Evolutionary conservation across 92 coral and sea anemone genomes (phyloP), one percentile per base, ranked within the genome.

Genomic region (Porites lobata): DNA sequence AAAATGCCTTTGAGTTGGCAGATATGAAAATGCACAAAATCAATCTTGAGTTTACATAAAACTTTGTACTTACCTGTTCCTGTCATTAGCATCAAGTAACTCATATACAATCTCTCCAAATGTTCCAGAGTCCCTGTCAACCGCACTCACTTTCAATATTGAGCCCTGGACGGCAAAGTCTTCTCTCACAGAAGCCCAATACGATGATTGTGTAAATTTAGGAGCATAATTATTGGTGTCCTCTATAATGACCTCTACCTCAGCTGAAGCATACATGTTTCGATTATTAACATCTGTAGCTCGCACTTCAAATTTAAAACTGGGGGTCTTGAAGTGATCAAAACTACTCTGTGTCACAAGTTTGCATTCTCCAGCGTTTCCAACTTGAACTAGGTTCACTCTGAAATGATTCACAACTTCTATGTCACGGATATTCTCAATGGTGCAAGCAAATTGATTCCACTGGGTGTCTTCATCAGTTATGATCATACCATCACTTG

Each of bases 201-300:
- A 98, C 7, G 84, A 61, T 2, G 43, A 24, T 47, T 94, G 93
- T 14, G 92, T 78, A 87, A 98, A 98, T 69, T 8, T 86, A 7
- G 99, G 99, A 12, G 9, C 12, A 62, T 98, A 78, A 78, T 86
- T 89, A 85, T 98, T 98, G 53, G 84, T 84, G 86, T 98, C 99
- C 22, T 22, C 50, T 62, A 98, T 91, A 14, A 22, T 76, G 4
- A 98, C 75, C 79, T 82, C 84, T 11, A 94, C 98, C 50, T 74
- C 76, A 32, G 96, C 87, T 32, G 96, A 84, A 73, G 96, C 96
- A 85, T 57, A 93, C 96, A 93, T 93, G 82, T 87, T 63, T 21
- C 72, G 77, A 54, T 85, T 92, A 76, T 69, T 92, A 47, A 68
- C 92, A 85, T 95, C 98, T 63, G 96, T 95, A 21, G 96, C 96